Base-by-base conservation (phyloP, 2,113 vertebrate species). In the Syrmaticus mikado region DNA sequence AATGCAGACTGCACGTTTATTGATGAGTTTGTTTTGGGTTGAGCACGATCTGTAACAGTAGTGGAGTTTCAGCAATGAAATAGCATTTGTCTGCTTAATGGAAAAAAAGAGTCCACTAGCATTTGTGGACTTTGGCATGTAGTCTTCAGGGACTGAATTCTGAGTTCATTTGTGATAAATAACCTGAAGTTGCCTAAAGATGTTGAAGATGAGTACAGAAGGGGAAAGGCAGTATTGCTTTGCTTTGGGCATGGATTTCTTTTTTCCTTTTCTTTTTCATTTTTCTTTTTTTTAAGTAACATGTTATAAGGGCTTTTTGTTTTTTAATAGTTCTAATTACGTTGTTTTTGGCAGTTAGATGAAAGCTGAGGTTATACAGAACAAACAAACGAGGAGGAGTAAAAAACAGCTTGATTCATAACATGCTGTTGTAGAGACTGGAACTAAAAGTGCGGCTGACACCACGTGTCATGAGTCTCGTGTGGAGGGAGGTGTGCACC, bases 381-480 rank as follows among this genome's bases (percentile, higher is more conserved):
- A 75, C 2, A n/a, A 45, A 41, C 27, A 43, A 66, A 15, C 22
- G 4, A 67, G 18, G 36, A 66, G 30, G 28, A 85, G 22, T 77
- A 41, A 58, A 82, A 77, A 43, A 12, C 45, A 67, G 13, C n/a
- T 82, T 38, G 38, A 55, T 78, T 78, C 11, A 19, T 77, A 30
- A 53, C 6, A 22, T 89, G 27, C 27, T 87, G 53, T 43, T 66
- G 7, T 70, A 46, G 62, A 87, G 64, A 45, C 41, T 4, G 0
- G 60, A 77, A 65, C 77, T 43, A 52, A 55, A 67, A 64, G 70
- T 89, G 65, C 34, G 62, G 46, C 57, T 72, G 46, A 27, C 4
- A 1, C 40, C 25, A 13, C 10, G 2, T 0, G 0, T 78, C 53
- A 41, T 10, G 1, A 58, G n/a, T 55, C 55, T 32, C 30, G 32